Base-by-base conservation (phyloP, 2,888 invertebrate genomes). In the Agrenia bidenticulata region DNA sequence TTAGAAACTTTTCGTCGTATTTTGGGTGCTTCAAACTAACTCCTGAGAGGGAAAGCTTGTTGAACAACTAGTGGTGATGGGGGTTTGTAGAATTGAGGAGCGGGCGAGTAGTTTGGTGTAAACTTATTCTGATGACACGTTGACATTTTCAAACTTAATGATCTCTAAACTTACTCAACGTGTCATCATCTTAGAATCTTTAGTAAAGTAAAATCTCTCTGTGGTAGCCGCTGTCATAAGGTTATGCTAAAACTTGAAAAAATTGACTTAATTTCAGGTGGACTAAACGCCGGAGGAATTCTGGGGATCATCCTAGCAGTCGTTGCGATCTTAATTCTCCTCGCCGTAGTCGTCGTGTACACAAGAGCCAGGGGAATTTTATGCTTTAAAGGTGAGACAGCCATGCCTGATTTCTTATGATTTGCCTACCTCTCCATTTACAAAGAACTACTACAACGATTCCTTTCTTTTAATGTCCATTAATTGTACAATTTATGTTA, bases 371-470 rank as follows among this genome's bases (percentile, higher is more conserved):
- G 69, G 69, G 76, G 76, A 62, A 63, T 74, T 67, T 72, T 76
- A 61, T 76, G 76, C 70, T 76, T 76, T 71, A 72, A 72, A 74
- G 76, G 76, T 76, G 72, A 74, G 72, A 70, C 73, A 65, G 65
- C 64, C 61, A 72, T 76, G 73, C 75, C 75, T 63, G 75, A 76
- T 68, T 76, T 76, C 64, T 72, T 72, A 70, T 73, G 70, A 73
- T 73, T 73, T 73, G 73, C 73, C 63, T 67, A 49, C 64, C 61
- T 61, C 54, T 62, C 41, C n/a, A 49, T 4, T 19, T 45, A 17
- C 45, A 17, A 17, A 45, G 9, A 45, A 45, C 5, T 11, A 45
- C 45, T 11, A 45, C 45, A 9, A 19, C 45, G n/a, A n/a, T n/a
- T n/a, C n/a, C n/a, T n/a, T n/a, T n/a, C n/a, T n/a, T n/a, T n/a